These are phyloP conservation scores for Ailurus styani DNA, from an alignment of 2,113 vertebrate species.

Conservation along the genomic window DNA sequence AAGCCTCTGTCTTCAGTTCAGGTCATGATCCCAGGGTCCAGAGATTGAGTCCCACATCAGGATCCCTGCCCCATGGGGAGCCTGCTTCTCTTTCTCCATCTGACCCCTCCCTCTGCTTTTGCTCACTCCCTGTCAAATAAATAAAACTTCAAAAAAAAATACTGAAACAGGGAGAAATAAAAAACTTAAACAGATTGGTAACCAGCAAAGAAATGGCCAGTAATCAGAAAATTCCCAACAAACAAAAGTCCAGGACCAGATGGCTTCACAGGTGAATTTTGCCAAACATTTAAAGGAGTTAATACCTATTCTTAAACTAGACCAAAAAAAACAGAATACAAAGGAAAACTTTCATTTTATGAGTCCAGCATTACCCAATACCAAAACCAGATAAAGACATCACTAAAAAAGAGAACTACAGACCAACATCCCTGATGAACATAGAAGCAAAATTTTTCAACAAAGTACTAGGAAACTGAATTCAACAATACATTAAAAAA, in stretches of 20 bases:
- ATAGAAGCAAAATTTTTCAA: not conserved
- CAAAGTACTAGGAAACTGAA: not conserved
- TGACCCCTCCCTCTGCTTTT: no score
- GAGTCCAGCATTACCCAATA: not conserved
- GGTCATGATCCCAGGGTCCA: no score
- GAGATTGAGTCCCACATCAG: no score
- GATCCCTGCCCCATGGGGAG: no score
- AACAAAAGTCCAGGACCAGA: no score
- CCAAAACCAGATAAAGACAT: not conserved
- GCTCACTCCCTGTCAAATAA: no score
- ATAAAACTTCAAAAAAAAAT: no score
- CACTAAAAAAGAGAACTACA: not conserved
- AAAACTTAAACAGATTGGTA: not conserved
- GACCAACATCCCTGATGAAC: not conserved
- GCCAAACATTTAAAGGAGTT: not conserved
- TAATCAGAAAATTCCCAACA: no score
- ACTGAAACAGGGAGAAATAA: not conserved
- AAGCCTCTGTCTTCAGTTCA: no score
- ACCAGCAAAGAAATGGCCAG: not conserved
- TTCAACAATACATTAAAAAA: not conserved
- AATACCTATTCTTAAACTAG: not conserved
- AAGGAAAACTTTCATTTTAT: not conserved
- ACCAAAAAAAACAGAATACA: not conserved
- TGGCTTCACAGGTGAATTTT: not conserved
- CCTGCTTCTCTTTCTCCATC: no score